Base-by-base conservation (phyloP, 1,140 invertebrate genomes). In the Mya arenaria region DNA sequence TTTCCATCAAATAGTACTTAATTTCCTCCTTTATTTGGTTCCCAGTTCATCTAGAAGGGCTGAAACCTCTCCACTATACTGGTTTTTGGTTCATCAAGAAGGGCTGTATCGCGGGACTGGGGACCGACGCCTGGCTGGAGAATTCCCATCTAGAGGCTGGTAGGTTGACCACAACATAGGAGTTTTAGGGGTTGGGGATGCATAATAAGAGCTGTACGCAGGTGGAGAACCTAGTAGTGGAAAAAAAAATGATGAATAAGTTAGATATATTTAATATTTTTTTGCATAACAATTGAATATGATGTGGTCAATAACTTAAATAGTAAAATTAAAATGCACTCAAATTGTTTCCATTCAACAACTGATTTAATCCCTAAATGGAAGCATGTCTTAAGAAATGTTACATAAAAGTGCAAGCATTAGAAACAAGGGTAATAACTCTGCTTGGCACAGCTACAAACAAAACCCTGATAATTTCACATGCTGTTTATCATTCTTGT, bases 141-240 rank as follows among this genome's bases (percentile, higher is more conserved):
- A 82, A 37, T 28, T 58, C 8, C 79, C 79, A 39, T 72, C 68
- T 5, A 73, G n/a, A 6, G 79, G 79, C 15, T 32, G 72, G 39
- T 65, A 82, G 15, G 79, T 73, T 0, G 79, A 82, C 79, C 79
- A 82, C n/a, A 82, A 52, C 79, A 82, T 65, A 15, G 68, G 58
- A 10, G 79, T 55, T 48, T 82, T 73, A 32, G 79, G 79, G 8
- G 79, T 73, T 44, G 71, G 69, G 44, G 44, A 4, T 13, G 41
- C 44, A 28, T 82, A 80, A 41, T 73, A 82, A n/a, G 66, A 39
- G 1, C n/a, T 41, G 34, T 74, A 73, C 5, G 79, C 39, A 25
- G 79, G 79, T 25, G 79, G 79, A 13, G 79, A 52, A 0, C 36
- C 60, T 32, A 39, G 41, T 72, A 48, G 19, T 52, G 44, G 48